phyloP scores from a whole-genome alignment of 2,113 vertebrate species.

The Butorides virescens region DNA sequence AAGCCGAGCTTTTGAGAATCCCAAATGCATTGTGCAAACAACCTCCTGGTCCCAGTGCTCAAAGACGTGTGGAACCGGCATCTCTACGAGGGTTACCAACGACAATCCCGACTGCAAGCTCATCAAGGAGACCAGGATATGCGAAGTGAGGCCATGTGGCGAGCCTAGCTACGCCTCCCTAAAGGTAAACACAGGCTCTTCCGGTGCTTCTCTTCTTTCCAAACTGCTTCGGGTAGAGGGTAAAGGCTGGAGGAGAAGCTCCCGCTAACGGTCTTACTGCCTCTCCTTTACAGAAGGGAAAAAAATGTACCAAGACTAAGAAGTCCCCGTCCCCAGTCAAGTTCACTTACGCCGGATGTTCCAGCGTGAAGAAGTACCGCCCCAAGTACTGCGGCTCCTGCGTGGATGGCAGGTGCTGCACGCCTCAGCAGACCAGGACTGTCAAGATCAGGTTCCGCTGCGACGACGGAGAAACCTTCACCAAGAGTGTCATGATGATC shows the following conservation, averaged over 20 bases:
- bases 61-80: slow-evolving; percentile 93
- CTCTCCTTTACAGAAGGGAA: slow-evolving; percentile 86
- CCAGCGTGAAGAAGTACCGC: slow-evolving; percentile 92
- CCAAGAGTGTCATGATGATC: slow-evolving; percentile 97
- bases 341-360: slow-evolving; percentile 91
- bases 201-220: not conserved
- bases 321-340: slow-evolving; percentile 84
- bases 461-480: slow-evolving; percentile 93
- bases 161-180: slow-evolving; percentile 85
- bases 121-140: slow-evolving; percentile 93
- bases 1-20: slow-evolving; percentile 82
- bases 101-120: slow-evolving; percentile 93
- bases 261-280: not conserved
- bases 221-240: not conserved
- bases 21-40: slow-evolving; percentile 95
- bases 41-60: slow-evolving; percentile 98
- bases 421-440: slow-evolving; percentile 91
- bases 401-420: slow-evolving; percentile 93
- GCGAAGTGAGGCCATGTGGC: slow-evolving; percentile 93
- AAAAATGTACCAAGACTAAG: slow-evolving; percentile 94
- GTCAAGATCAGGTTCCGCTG: slow-evolving; percentile 94
- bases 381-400: slow-evolving; percentile 95
- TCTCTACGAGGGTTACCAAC: slow-evolving; percentile 96
- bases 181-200: slow-evolving; percentile 81
- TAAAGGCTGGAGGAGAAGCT: not conserved